Evolutionary conservation across 2,113 vertebrate species (phyloP).

Genomic region (Salvelinus sp.): DNA sequence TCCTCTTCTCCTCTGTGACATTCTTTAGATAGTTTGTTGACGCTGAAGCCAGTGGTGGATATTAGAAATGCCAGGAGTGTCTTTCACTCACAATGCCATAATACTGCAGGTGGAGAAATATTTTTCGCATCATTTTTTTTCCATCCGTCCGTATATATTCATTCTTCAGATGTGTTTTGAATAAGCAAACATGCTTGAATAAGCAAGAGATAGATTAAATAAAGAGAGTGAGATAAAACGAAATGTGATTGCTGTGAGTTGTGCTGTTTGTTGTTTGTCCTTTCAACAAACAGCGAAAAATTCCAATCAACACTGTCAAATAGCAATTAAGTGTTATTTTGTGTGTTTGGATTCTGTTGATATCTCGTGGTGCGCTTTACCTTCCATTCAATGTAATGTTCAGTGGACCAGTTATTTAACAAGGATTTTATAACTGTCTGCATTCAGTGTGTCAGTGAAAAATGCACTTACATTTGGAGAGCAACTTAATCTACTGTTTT

Average conservation of each 20-base stretch:
- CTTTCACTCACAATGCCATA: conserved; percentile 66
- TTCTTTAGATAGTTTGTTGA: conserved; percentile 49
- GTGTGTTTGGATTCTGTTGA: background rate
- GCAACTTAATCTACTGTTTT: too few species aligned
- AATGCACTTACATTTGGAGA: background rate
- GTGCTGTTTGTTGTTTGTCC: background rate
- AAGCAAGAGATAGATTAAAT: background rate
- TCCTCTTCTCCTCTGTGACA: conserved; percentile 26
- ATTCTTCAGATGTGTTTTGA: background rate
- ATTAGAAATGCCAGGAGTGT: conserved; percentile 68
- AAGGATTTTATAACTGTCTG: background rate
- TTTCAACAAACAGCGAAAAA: background rate
- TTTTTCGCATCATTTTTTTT: conserved; percentile 1
- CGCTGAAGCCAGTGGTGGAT: conserved; percentile 41
- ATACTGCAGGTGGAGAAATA: conserved; percentile 52
- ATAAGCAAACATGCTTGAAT: background rate
- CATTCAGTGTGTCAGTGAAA: background rate
- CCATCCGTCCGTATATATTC: background rate
- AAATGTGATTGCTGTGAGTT: background rate
- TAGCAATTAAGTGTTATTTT: background rate
- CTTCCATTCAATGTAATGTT: background rate
- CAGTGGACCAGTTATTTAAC: background rate
- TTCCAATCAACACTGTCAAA: background rate
- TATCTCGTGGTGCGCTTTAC: background rate
- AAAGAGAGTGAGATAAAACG: background rate